Percentiles rank a stretch among this genome's conserved stretches.
These are phyloP conservation scores for Antheraea pernyi DNA, from an alignment of 1,140 invertebrate genomes.

Conservation along the genomic window DNA sequence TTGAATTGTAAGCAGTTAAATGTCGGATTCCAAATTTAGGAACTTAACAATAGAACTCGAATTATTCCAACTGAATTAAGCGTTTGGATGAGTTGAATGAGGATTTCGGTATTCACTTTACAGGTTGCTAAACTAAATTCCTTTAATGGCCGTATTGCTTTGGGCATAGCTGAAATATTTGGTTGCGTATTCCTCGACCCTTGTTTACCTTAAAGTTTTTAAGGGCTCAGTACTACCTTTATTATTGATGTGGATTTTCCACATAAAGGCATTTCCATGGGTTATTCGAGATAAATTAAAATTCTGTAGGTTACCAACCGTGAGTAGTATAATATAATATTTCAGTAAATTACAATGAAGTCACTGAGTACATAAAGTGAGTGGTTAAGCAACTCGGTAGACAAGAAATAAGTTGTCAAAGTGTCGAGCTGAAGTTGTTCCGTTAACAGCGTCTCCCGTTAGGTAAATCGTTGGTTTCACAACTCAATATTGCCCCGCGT, in stretches of 20 bases:
- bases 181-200: conserved; percentile 33
- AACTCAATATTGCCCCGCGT: conserved; percentile 69
- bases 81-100: conserved; percentile 65
- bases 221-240: conserved; percentile 15
- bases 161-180: conserved; percentile 44
- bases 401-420: conserved; percentile 79
- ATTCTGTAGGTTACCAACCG: conserved; percentile 21
- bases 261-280: conserved; percentile 12
- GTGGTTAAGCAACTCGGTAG: conserved; percentile 64
- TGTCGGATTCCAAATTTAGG: conserved; percentile 68
- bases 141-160: conserved; percentile 44
- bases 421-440: conserved; percentile 71
- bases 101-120: conserved; percentile 67
- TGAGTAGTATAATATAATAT: conserved; percentile 13
- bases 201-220: conserved; percentile 35
- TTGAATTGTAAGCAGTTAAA: conserved; percentile 75
- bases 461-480: conserved; percentile 74
- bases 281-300: conserved; percentile 20
- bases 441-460: conserved; percentile 65
- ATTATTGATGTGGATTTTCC: conserved; percentile 19
- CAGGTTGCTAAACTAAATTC: conserved; percentile 56
- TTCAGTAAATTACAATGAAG: conserved; percentile 58
- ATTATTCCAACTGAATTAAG: conserved; percentile 74
- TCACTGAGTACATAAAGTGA: conserved; percentile 60
- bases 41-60: conserved; percentile 73